These are phyloP conservation scores for Neogobius melanostomus DNA, from an alignment of 2,113 vertebrate species.

Conservation along the genomic window DNA sequence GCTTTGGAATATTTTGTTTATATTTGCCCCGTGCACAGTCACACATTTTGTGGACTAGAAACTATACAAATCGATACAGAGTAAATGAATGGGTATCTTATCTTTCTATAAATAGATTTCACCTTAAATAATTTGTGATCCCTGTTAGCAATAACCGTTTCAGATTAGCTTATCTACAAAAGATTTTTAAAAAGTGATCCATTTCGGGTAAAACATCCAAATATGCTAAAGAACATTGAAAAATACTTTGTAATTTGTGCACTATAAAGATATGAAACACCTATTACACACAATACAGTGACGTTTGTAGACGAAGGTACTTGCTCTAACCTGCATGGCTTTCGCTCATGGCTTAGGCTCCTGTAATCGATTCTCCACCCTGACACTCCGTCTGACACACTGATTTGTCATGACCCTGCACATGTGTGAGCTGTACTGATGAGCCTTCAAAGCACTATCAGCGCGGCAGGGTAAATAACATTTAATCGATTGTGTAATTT, in stretches of 20 bases:
- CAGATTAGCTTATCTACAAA: too few species aligned
- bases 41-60: too few species aligned
- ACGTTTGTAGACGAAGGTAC: background rate
- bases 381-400: slow-evolving; percentile 42
- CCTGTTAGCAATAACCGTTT: too few species aligned
- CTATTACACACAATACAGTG: background rate
- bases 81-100: too few species aligned
- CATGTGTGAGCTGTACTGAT: slow-evolving; percentile 44
- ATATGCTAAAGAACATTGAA: background rate
- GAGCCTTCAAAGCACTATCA: slow-evolving; percentile 24
- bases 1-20: background rate
- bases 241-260: background rate
- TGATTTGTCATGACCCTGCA: slow-evolving; percentile 27
- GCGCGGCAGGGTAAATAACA: slow-evolving; percentile 21
- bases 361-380: slow-evolving; percentile 54
- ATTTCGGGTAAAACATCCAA: too few species aligned
- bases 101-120: too few species aligned
- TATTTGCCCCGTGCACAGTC: too few species aligned
- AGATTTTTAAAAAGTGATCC: too few species aligned
- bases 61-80: too few species aligned
- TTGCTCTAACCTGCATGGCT: slow-evolving; percentile 24
- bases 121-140: too few species aligned
- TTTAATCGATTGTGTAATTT: slow-evolving; percentile 6
- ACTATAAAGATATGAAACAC: background rate
- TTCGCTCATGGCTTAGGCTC: slow-evolving; percentile 4